Base-by-base conservation (phyloP, 2,888 invertebrate genomes). In the Drosophila atroscutellata region DNA sequence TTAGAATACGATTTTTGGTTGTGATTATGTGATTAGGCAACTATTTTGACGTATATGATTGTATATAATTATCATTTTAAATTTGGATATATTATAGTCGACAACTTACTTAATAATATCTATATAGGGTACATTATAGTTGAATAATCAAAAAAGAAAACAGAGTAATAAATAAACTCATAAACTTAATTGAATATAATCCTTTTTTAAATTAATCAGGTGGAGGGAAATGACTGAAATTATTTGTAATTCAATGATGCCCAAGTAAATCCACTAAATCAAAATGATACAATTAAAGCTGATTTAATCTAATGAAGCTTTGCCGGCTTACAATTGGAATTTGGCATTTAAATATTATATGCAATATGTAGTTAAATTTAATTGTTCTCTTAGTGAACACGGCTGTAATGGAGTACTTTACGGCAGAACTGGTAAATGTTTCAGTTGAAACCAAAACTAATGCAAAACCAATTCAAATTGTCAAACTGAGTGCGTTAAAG, bases 151-250 rank as follows among this genome's bases (percentile, higher is more conserved):
- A 1, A 0, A 6, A 20, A 9, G 20, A 9, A 28, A 0, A 3
- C 15, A 9, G 15, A 49, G 18, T 30, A 64, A 37, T 64, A 11
- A 65, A 45, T 49, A 32, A 20, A 63, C 26, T 47, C 37, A 60
- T 34, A 26, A 59, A 32, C 58, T 51, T 68, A 63, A 74, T 58
- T 73, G 52, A 61, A 26, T 54, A 28, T 49, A 49, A 57, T n/a
- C 54, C 54, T 15, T 36, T 36, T n/a, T 45, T 11, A 34, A 47
- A 42, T 37, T 36, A 32, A 30, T 54, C 45, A 45, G 57, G 60
- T 45, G 59, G 9, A 30, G 50, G 45, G 28, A 24, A 24, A 45
- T 51, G 20, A 60, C 54, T 60, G n/a, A 63, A 59, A 75, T 49
- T n/a, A 28, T 57, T 49, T 42, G 51, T 9, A 59, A 63, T 49